Percentiles rank a stretch among this genome's conserved stretches.
These are phyloP conservation scores for Halocynthia roretzi DNA, from an alignment of 23 tunicate species.

Conservation along the genomic window DNA sequence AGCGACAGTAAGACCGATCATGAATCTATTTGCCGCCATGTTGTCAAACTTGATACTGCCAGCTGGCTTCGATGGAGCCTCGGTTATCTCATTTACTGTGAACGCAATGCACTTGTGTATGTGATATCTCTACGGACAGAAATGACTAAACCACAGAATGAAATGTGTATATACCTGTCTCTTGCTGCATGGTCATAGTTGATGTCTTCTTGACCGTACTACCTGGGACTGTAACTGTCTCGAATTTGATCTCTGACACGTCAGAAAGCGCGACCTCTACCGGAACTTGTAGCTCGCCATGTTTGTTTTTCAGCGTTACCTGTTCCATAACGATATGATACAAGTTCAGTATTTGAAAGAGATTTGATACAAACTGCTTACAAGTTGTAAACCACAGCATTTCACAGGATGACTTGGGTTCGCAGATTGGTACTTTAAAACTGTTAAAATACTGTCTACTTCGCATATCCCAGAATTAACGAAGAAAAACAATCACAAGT, in stretches of 20 bases:
- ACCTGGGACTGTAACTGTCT: constrained; percentile 59
- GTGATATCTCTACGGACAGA: too few species aligned
- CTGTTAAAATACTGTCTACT: too few species aligned
- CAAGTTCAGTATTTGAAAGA: too few species aligned
- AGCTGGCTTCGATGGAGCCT: constrained; percentile 78
- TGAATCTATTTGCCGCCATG: constrained; percentile 86
- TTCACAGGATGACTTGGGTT: too few species aligned
- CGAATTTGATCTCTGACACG: constrained; percentile 49
- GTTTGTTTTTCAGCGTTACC: constrained; percentile 67
- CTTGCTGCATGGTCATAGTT: constrained; percentile 51
- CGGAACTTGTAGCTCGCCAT: constrained; percentile 62
- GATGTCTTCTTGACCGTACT: constrained; percentile 51
- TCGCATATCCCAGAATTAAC: too few species aligned
- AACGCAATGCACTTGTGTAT: too few species aligned
- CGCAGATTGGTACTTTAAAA: too few species aligned
- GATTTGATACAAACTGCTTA: too few species aligned
- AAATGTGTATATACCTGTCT: background rate
- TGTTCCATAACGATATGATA: background rate
- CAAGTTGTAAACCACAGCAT: too few species aligned
- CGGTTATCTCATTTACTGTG: constrained; percentile 8
- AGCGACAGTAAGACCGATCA: constrained; percentile 50
- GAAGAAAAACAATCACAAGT: too few species aligned
- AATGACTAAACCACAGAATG: too few species aligned
- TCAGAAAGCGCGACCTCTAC: constrained; percentile 79
- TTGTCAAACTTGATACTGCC: constrained; percentile 92